Conservation (phyloP, 2,797 vertebrate genomes). For the Xenentodon cancila region DNA sequence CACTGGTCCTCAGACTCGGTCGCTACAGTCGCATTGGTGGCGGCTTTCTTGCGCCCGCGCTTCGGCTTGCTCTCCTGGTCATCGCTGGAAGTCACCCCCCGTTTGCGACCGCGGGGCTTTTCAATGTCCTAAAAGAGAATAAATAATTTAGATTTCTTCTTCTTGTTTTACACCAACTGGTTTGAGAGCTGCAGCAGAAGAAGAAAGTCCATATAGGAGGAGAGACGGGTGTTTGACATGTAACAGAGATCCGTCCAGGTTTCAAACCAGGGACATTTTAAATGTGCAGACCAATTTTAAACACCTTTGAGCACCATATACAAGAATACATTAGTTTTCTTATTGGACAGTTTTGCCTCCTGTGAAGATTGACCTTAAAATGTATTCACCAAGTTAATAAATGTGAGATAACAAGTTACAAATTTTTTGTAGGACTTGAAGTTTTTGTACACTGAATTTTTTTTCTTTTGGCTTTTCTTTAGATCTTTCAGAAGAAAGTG, state of each 20-base stretch:
- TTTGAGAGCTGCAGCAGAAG: too few relatives aligned
- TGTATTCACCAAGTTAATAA: background rate
- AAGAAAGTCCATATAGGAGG: too few relatives aligned
- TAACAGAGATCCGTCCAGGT: too few relatives aligned
- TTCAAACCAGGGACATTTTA: background rate
- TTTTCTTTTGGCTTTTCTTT: background rate
- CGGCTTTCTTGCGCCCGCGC: slow-evolving; percentile 90
- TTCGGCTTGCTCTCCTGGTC: slow-evolving; percentile 92
- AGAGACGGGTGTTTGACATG: background rate
- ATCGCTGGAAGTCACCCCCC: slow-evolving; percentile 83
- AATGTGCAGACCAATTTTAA: background rate
- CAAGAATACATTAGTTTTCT: too few relatives aligned
- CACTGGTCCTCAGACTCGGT: slow-evolving; percentile 86
- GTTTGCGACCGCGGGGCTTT: slow-evolving; percentile 92
- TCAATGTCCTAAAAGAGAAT: slow-evolving; percentile 82
- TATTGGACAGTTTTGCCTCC: too few relatives aligned
- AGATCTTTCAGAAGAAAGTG: background rate
- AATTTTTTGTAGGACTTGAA: background rate
- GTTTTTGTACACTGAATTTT: too few relatives aligned
- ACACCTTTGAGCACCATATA: too few relatives aligned
- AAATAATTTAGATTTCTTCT: background rate
- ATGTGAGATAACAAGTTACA: background rate
- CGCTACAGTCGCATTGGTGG: slow-evolving; percentile 73
- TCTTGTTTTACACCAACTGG: too few relatives aligned
- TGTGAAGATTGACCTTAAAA: too few relatives aligned